Evolutionary conservation across 2,888 invertebrate species (phyloP).

Genomic region (Sarcophaga carnaria): DNA sequence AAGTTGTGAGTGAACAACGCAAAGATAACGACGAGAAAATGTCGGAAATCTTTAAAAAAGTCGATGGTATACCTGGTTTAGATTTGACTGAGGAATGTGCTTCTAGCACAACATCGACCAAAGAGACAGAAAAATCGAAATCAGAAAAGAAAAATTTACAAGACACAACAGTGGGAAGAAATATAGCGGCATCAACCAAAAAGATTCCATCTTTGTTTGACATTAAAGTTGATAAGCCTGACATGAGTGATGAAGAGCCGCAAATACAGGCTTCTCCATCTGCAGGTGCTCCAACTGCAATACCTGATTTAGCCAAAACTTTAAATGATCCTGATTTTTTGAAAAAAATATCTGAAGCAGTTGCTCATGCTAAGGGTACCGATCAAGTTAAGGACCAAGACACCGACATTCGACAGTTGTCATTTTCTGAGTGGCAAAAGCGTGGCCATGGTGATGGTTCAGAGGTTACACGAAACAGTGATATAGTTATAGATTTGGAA

Average conservation of each 20-base stretch:
- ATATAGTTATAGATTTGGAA: not conserved
- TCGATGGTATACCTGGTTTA: constrained; percentile 87
- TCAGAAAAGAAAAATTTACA: not conserved
- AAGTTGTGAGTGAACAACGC: constrained; percentile 11
- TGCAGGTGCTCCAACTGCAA: constrained; percentile 8
- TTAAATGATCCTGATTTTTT: constrained; percentile 79
- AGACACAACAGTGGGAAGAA: constrained; percentile 1
- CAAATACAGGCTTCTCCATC: not conserved
- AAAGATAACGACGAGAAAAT: constrained; percentile 64
- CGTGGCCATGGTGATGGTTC: constrained; percentile 61
- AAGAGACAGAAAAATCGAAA: not conserved
- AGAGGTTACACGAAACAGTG: not conserved
- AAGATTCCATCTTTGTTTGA: constrained; percentile 78
- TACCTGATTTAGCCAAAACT: constrained; percentile 74
- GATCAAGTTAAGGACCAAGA: constrained; percentile 59
- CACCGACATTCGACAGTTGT: constrained; percentile 68
- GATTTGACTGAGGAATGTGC: constrained; percentile 84
- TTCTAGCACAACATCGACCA: constrained; percentile 7
- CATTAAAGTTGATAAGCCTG: constrained; percentile 75
- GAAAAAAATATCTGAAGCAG: constrained; percentile 76
- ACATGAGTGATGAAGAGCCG: constrained; percentile 32
- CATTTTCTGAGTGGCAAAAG: constrained; percentile 76
- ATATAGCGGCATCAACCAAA: constrained; percentile 55
- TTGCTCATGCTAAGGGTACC: constrained; percentile 76
- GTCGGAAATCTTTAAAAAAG: constrained; percentile 77